Evolutionary conservation across 2,797 vertebrate genomes (phyloP).

Genomic region (Xenopus petersii): DNA sequence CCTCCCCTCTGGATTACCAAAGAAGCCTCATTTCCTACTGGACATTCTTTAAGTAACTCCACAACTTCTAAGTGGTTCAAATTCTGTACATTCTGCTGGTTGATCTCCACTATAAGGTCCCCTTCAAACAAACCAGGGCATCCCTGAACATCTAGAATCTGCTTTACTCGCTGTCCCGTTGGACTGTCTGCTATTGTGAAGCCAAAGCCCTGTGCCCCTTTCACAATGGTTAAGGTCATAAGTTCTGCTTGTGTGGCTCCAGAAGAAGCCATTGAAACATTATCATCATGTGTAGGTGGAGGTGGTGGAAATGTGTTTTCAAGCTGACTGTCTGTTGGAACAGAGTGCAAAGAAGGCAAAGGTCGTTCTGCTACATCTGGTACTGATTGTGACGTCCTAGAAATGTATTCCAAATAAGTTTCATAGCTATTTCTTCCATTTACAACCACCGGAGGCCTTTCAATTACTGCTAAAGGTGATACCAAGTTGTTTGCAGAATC

Average conservation of each 20-base stretch:
- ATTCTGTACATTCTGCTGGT: constrained; percentile 89
- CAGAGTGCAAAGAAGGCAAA: constrained; percentile 79
- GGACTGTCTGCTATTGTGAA: constrained; percentile 96
- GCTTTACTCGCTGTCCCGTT: constrained; percentile 92
- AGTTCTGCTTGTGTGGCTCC: constrained; percentile 91
- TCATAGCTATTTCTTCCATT: constrained; percentile 94
- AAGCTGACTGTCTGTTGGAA: constrained; percentile 88
- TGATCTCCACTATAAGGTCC: constrained; percentile 95
- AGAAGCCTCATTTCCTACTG: constrained; percentile 84
- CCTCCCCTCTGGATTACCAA: constrained; percentile 94
- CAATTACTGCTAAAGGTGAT: constrained; percentile 90
- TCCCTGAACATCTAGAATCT: constrained; percentile 93
- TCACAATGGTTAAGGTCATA: constrained; percentile 94
- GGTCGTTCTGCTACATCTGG: constrained; percentile 80
- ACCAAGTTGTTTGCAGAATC: constrained; percentile 85
- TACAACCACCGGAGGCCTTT: constrained; percentile 87
- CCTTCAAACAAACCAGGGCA: constrained; percentile 94
- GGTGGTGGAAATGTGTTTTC: constrained; percentile 88
- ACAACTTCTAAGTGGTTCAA: constrained; percentile 94
- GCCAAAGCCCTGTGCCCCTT: constrained; percentile 92
- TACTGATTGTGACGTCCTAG: constrained; percentile 88
- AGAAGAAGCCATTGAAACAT: constrained; percentile 93
- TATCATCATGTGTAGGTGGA: constrained; percentile 85
- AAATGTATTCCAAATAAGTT: constrained; percentile 95
- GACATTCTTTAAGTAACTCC: constrained; percentile 96